Evolutionary conservation across 2,888 invertebrate genomes (phyloP).

Genomic region (Polydrusus tereticollis): DNA sequence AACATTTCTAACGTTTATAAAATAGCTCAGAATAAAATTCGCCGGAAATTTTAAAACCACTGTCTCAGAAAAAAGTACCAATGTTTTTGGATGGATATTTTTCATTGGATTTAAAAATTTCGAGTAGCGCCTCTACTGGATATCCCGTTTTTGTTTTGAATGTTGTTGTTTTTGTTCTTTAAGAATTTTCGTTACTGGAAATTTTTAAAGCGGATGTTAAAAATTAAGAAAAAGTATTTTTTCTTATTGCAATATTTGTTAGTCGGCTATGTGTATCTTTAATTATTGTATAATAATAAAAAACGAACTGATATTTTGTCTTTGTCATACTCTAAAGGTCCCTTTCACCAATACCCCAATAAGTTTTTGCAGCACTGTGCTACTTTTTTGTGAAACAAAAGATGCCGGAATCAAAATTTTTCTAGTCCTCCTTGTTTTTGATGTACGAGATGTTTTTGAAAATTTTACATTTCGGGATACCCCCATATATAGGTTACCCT

Average conservation of each 20-base stretch:
- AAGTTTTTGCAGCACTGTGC: too few relatives aligned
- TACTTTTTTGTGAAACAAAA: too few relatives aligned
- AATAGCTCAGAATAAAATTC: too few relatives aligned
- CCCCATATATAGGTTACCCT: too few relatives aligned
- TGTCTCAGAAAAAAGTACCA: too few relatives aligned
- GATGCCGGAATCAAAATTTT: too few relatives aligned
- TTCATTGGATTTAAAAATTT: slow-evolving; percentile 1
- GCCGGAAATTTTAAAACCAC: too few relatives aligned
- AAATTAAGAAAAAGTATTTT: slow-evolving; percentile 58
- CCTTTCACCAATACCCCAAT: not conserved
- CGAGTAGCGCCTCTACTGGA: not conserved
- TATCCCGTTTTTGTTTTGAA: not conserved
- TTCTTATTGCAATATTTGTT: slow-evolving; percentile 66
- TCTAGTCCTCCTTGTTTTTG: too few relatives aligned
- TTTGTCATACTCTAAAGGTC: not conserved
- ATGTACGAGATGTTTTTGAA: too few relatives aligned
- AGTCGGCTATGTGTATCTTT: slow-evolving; percentile 66
- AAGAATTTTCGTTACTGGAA: slow-evolving; percentile 4
- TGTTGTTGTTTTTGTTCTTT: not conserved
- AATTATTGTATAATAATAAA: slow-evolving; percentile 63
- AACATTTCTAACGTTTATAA: too few relatives aligned
- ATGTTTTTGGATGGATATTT: not conserved
- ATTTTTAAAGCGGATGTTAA: slow-evolving; percentile 4
- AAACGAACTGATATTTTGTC: slow-evolving; percentile 54
- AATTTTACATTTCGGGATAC: too few relatives aligned